phyloP scores from a whole-genome alignment of 1,140 invertebrate species.

The Heliothis virescens region DNA sequence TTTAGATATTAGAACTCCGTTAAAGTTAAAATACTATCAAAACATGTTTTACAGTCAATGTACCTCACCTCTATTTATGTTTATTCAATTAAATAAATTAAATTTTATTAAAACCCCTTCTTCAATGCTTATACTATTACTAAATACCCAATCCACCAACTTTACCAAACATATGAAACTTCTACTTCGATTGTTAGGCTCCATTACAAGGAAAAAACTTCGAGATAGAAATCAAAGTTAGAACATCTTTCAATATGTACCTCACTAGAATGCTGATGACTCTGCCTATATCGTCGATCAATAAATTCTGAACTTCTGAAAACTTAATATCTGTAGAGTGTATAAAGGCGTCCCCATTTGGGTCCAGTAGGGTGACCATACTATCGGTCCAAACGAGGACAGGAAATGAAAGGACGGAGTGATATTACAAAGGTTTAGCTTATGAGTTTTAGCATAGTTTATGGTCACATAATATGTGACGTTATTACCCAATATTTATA shows the following conservation, averaged over 20 bases:
- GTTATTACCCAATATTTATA: background rate
- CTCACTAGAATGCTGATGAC: conserved; percentile 39
- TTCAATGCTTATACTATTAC: too few relatives aligned
- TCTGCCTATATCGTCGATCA: conserved; percentile 39
- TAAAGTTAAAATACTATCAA: too few relatives aligned
- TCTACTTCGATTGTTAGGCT: background rate
- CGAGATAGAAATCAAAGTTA: conserved; percentile 25
- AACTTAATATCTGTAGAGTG: conserved; percentile 43
- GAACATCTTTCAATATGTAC: conserved; percentile 36
- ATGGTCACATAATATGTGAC: background rate
- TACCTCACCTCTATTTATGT: too few relatives aligned
- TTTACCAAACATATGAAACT: too few relatives aligned
- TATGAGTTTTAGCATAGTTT: too few relatives aligned
- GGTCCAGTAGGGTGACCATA: conserved; percentile 26
- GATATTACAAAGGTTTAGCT: background rate
- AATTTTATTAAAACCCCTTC: too few relatives aligned
- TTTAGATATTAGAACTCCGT: too few relatives aligned
- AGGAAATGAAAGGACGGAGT: conserved; percentile 17
- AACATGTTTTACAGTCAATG: too few relatives aligned
- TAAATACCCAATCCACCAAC: too few relatives aligned
- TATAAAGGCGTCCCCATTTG: conserved; percentile 40
- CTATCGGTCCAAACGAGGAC: background rate
- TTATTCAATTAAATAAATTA: too few relatives aligned
- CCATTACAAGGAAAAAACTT: background rate
- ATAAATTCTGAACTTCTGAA: conserved; percentile 45